A percentile compares a stretch with the other conserved stretches of the same genome.
phyloP scores from a whole-genome alignment of 1,140 invertebrate species.

The Drosophila quadrilineata region DNA sequence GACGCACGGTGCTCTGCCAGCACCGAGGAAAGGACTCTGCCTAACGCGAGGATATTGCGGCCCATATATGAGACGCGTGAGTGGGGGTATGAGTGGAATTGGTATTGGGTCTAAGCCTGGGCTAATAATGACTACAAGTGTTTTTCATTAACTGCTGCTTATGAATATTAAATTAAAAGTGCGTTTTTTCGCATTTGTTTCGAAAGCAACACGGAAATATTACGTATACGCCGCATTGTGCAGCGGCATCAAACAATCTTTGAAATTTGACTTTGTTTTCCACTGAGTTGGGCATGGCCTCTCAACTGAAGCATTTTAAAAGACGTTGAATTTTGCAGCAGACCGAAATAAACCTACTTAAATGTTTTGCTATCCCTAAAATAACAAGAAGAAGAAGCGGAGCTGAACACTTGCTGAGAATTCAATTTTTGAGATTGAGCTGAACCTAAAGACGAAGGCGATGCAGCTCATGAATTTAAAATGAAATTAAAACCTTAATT shows the following conservation, averaged over 20 bases:
- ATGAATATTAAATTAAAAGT: slow-evolving; percentile 77
- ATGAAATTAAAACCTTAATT: slow-evolving; percentile 71
- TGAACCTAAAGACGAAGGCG: slow-evolving; percentile 19
- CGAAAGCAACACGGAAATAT: too few relatives aligned
- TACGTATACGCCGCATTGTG: slow-evolving; percentile 20
- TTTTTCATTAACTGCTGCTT: slow-evolving; percentile 77
- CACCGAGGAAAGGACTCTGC: background rate
- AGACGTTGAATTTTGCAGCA: slow-evolving; percentile 59
- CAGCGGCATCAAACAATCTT: slow-evolving; percentile 16
- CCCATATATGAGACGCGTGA: too few relatives aligned
- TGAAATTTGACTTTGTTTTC: slow-evolving; percentile 10
- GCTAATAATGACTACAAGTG: slow-evolving; percentile 60
- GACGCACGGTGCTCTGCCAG: background rate
- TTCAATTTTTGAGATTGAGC: slow-evolving; percentile 45
- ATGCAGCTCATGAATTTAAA: slow-evolving; percentile 71
- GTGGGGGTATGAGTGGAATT: too few relatives aligned
- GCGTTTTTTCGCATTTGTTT: slow-evolving; percentile 7
- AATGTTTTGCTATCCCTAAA: slow-evolving; percentile 4
- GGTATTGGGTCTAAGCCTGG: too few relatives aligned
- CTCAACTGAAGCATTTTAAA: slow-evolving; percentile 50
- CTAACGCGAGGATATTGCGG: background rate
- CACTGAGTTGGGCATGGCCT: background rate
- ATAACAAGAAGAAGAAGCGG: too few relatives aligned
- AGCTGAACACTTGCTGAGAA: slow-evolving; percentile 20
- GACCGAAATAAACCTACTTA: slow-evolving; percentile 50